Conservation (phyloP, 2,888 invertebrate genomes). For the Marronus borbonicus region DNA sequence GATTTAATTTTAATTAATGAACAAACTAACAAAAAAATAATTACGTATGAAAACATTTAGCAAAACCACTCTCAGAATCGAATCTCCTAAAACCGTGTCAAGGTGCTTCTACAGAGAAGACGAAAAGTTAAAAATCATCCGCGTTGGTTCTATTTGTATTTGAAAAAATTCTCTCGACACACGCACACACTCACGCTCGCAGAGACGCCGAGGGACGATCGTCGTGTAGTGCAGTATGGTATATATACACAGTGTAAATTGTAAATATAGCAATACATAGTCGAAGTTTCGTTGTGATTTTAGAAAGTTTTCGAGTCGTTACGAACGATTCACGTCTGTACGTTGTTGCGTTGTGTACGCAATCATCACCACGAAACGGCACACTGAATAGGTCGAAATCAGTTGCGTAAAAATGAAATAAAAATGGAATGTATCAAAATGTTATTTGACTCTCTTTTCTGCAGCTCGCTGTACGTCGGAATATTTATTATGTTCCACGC, state of each 20-base stretch:
- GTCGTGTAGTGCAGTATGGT: not conserved
- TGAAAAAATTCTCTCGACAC: too few relatives aligned
- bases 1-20: too few relatives aligned
- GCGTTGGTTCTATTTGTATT: too few relatives aligned
- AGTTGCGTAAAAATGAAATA: conserved; percentile 30
- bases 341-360: conserved; percentile 14
- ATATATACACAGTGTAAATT: not conserved
- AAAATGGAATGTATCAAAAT: conserved; percentile 34
- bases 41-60: too few relatives aligned
- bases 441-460: conserved; percentile 15
- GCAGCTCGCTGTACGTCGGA: not conserved
- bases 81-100: too few relatives aligned
- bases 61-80: too few relatives aligned
- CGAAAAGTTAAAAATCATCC: too few relatives aligned
- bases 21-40: too few relatives aligned
- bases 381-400: conserved; percentile 27
- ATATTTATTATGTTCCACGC: not conserved
- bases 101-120: too few relatives aligned
- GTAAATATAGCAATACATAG: not conserved
- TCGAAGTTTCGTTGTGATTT: conserved; percentile 9
- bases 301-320: conserved; percentile 25
- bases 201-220: too few relatives aligned
- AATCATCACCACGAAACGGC: conserved; percentile 27
- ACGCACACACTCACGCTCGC: too few relatives aligned
- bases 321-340: conserved; percentile 6